Evolutionary conservation across 1,140 invertebrate species (phyloP).

Genomic region (Calosoma granatense): DNA sequence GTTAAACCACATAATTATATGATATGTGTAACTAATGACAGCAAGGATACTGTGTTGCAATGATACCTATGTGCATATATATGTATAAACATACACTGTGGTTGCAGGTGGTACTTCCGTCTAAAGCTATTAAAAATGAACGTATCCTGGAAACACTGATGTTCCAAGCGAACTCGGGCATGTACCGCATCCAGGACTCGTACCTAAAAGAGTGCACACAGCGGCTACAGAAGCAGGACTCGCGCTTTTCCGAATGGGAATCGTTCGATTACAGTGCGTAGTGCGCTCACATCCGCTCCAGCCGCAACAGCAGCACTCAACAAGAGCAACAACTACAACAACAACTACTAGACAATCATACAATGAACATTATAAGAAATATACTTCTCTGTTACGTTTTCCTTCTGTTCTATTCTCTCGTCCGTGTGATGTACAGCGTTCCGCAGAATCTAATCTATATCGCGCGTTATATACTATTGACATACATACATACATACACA

Average conservation of each 20-base stretch:
- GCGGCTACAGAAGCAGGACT: slow-evolving; percentile 78
- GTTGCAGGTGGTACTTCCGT: slow-evolving; percentile 72
- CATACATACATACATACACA: too few species aligned
- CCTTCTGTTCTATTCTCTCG: too few species aligned
- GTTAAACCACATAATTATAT: too few species aligned
- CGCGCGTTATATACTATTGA: too few species aligned
- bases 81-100: too few species aligned
- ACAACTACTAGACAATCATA: not conserved
- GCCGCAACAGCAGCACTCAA: not conserved
- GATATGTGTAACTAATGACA: too few species aligned
- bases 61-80: too few species aligned
- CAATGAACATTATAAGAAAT: not conserved
- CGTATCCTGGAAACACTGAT: slow-evolving; percentile 85
- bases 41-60: too few species aligned
- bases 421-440: not conserved
- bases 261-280: slow-evolving; percentile 58
- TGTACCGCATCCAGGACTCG: slow-evolving; percentile 81
- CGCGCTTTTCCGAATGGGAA: slow-evolving; percentile 67
- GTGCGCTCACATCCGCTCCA: not conserved
- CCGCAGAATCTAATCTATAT: not conserved
- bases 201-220: slow-evolving; percentile 80
- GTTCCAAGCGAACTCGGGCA: slow-evolving; percentile 86
- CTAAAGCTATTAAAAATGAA: slow-evolving; percentile 88
- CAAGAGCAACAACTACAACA: not conserved
- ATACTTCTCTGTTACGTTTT: too few species aligned